Percentiles rank a stretch among this genome's conserved stretches.
Evolutionary conservation across 2,113 vertebrate species (phyloP).

Genomic region (Calypte anna): DNA sequence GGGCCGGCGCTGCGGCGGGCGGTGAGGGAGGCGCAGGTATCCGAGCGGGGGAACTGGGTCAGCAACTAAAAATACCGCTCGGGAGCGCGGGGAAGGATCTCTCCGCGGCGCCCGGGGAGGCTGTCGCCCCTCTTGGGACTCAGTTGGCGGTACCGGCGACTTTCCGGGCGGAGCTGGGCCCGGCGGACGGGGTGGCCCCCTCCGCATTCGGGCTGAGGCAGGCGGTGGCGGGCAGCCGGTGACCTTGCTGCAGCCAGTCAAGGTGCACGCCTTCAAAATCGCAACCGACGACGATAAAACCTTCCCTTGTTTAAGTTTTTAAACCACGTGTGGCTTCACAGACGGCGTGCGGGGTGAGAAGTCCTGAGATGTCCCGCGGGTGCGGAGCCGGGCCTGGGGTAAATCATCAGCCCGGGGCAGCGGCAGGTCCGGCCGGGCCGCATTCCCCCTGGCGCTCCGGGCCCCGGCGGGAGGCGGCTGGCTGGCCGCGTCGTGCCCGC

Average conservation of each 20-base stretch:
- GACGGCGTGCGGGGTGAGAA: neutral
- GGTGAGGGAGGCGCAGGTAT: neutral
- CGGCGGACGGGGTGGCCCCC: neutral
- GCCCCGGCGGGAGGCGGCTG: neutral
- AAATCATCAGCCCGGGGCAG: neutral
- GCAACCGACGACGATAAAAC: neutral
- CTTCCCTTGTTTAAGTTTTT: neutral
- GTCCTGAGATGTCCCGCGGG: neutral
- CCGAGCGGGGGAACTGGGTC: neutral
- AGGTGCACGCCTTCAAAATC: neutral
- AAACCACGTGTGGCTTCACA: neutral
- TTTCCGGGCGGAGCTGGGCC: neutral
- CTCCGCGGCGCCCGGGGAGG: neutral
- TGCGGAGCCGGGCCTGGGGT: neutral
- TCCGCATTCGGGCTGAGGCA: neutral
- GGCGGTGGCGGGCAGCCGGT: neutral
- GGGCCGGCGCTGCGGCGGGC: neutral
- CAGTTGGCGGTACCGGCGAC: neutral
- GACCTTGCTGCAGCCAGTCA: neutral
- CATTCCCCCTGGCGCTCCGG: neutral
- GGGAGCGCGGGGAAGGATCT: neutral
- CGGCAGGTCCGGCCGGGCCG: neutral
- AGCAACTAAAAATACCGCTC: slow-evolving; percentile 16
- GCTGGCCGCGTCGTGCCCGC: neutral
- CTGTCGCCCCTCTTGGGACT: neutral